Conservation (phyloP, 2,113 vertebrate species). For the Ascaphus truei region DNA sequence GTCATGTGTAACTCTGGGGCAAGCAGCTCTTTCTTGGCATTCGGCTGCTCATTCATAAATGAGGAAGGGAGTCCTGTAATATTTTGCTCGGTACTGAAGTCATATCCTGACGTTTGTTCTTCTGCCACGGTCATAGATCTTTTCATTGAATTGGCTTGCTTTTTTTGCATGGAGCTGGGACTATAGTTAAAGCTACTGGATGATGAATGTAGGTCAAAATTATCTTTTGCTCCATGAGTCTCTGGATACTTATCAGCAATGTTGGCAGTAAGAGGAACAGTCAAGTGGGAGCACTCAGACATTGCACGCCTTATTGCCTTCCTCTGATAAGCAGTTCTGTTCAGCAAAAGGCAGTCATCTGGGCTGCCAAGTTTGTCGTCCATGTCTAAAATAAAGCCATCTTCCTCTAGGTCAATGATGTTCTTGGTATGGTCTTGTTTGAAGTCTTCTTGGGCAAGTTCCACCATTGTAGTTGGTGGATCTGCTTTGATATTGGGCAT, state of each 20-base stretch:
- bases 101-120: constrained; percentile 56
- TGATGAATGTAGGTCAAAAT: constrained; percentile 49
- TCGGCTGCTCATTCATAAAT: constrained; percentile 21
- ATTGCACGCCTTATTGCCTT: constrained; percentile 86
- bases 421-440: constrained; percentile 11
- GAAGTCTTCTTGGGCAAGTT: constrained; percentile 57
- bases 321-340: constrained; percentile 73
- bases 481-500: neutral
- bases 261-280: constrained; percentile 78
- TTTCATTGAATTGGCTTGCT: constrained; percentile 59
- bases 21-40: constrained; percentile 40
- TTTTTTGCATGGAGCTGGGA: constrained; percentile 53
- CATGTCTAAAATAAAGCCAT: constrained; percentile 24
- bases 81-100: constrained; percentile 4
- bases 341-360: constrained; percentile 48
- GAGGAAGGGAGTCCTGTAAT: constrained; percentile 18
- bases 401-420: constrained; percentile 37
- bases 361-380: constrained; percentile 55
- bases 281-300: constrained; percentile 90
- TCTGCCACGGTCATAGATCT: constrained; percentile 81
- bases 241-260: constrained; percentile 85
- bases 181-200: constrained; percentile 35
- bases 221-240: constrained; percentile 52
- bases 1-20: constrained; percentile 43
- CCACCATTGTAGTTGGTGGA: constrained; percentile 57